These are phyloP conservation scores for Epinephelus cyanopodus DNA, from an alignment of 2,113 vertebrate genomes.

Conservation along the genomic window DNA sequence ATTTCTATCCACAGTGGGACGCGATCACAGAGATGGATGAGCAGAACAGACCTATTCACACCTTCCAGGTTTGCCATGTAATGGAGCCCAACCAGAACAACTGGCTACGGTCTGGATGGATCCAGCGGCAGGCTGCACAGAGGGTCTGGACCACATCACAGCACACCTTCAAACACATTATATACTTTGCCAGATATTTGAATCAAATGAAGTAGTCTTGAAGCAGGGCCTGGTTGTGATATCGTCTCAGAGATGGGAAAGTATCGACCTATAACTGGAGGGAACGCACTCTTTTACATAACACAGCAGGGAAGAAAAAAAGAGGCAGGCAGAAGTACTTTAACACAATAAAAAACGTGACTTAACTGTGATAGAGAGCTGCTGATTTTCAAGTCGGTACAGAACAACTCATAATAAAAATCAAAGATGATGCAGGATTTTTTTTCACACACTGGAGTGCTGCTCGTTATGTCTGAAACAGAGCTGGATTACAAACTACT, in stretches of 20 bases:
- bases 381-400: slow-evolving; percentile 22
- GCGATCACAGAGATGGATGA: slow-evolving; percentile 99
- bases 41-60: slow-evolving; percentile 96
- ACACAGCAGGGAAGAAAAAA: not conserved
- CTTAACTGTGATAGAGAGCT: not conserved
- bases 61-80: slow-evolving; percentile 98
- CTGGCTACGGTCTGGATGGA: slow-evolving; percentile 97
- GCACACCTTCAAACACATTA: not conserved
- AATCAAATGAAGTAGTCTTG: slow-evolving; percentile 2
- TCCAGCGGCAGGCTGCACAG: slow-evolving; percentile 94
- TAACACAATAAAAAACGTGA: not conserved
- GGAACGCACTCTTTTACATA: not conserved
- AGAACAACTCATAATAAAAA: slow-evolving; percentile 19
- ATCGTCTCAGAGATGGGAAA: slow-evolving; percentile 12
- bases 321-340: not conserved
- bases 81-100: slow-evolving; percentile 99
- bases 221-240: slow-evolving; percentile 3
- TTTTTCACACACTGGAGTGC: slow-evolving; percentile 3
- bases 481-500: slow-evolving; percentile 1
- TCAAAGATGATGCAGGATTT: slow-evolving; percentile 20
- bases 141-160: slow-evolving; percentile 81
- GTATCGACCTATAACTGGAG: not conserved
- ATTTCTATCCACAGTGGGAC: slow-evolving; percentile 90
- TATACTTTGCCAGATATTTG: not conserved
- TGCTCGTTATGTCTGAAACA: slow-evolving; percentile 16